phyloP scores from a whole-genome alignment of 2,888 invertebrate species.

The Nephrotoma appendiculata region DNA sequence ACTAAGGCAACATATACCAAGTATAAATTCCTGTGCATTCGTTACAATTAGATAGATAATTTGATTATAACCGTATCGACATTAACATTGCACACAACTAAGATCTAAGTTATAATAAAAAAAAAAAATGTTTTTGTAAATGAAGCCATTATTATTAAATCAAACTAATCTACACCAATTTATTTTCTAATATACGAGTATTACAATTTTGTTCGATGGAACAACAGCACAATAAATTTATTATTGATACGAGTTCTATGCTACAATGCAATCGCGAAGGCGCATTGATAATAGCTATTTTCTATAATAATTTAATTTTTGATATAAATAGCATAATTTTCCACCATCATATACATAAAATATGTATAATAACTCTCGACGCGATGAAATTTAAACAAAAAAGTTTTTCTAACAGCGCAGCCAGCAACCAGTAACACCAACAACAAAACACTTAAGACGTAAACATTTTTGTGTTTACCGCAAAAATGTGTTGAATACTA shows the following conservation, averaged over 20 bases:
- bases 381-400: not conserved
- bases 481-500: not conserved
- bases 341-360: not conserved
- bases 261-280: not conserved
- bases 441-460: not conserved
- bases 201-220: not conserved
- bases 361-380: not conserved
- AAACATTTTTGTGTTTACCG: not conserved
- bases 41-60: not conserved
- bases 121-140: not conserved
- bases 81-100: not conserved
- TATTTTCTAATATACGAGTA: not conserved
- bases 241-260: not conserved
- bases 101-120: not conserved
- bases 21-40: not conserved
- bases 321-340: not conserved
- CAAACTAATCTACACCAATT: not conserved
- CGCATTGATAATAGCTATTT: not conserved
- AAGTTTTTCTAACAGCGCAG: not conserved
- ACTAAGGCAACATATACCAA: not conserved
- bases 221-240: not conserved
- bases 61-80: not conserved
- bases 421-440: not conserved
- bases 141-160: not conserved
- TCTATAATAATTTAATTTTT: not conserved